A percentile compares a stretch with the other conserved stretches of the same genome.
These are phyloP conservation scores for Pygocentrus nattereri DNA, from an alignment of 2,797 vertebrate species.

Conservation along the genomic window DNA sequence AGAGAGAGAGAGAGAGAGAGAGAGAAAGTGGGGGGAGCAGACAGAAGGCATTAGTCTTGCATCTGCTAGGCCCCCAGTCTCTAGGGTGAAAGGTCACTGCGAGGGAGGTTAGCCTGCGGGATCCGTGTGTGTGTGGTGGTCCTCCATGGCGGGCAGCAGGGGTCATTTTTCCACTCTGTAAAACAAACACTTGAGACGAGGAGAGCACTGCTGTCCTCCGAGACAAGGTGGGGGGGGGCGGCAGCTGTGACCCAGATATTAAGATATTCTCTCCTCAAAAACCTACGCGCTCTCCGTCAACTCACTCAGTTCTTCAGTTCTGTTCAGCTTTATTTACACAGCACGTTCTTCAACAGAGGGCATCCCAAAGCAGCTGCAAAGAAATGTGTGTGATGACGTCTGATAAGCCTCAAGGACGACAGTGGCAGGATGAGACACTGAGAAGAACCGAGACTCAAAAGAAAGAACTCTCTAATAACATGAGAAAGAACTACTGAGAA, in stretches of 20 bases:
- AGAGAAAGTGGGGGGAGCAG: slow-evolving; percentile 26
- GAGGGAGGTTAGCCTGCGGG: slow-evolving; percentile 47
- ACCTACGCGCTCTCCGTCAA: slow-evolving; percentile 5
- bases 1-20: not conserved
- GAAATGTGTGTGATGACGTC: too few species aligned
- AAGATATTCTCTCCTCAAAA: slow-evolving; percentile 11
- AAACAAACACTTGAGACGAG: slow-evolving; percentile 55
- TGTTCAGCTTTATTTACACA: not conserved
- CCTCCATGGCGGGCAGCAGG: slow-evolving; percentile 33
- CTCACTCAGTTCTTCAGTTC: not conserved
- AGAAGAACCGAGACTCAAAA: too few species aligned
- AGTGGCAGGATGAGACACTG: too few species aligned
- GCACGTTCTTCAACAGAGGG: not conserved
- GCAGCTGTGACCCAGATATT: slow-evolving; percentile 46
- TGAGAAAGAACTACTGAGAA: too few species aligned
- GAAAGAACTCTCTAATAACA: too few species aligned
- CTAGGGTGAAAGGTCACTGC: slow-evolving; percentile 52
- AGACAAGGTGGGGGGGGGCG: not conserved
- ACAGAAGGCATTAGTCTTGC: slow-evolving; percentile 41
- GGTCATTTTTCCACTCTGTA: slow-evolving; percentile 53
- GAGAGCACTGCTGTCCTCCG: slow-evolving; percentile 27
- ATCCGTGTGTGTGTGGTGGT: slow-evolving; percentile 29
- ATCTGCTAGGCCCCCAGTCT: slow-evolving; percentile 46
- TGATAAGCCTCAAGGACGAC: too few species aligned
- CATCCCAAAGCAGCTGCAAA: not conserved